These are phyloP conservation scores for Hedya salicella DNA, from an alignment of 2,888 invertebrate species.

Conservation along the genomic window DNA sequence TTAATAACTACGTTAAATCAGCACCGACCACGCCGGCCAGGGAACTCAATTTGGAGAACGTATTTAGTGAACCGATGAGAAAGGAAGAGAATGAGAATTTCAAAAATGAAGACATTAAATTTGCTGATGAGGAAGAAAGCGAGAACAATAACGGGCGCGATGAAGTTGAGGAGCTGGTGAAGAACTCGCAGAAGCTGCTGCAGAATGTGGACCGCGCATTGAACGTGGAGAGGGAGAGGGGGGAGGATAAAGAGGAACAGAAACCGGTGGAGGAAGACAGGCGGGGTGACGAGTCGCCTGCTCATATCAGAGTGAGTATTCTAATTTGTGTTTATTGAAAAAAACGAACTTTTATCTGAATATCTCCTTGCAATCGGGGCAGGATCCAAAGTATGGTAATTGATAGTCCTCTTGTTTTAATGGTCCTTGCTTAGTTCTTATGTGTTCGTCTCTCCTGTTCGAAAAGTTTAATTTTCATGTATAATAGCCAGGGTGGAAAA, in stretches of 20 bases:
- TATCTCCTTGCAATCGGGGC: too few species aligned
- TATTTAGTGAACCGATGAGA: slow-evolving; percentile 67
- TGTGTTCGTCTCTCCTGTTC: too few species aligned
- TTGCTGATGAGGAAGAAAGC: not conserved
- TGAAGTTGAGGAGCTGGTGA: slow-evolving; percentile 64
- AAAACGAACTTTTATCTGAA: too few species aligned
- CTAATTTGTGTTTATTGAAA: not conserved
- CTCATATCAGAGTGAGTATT: slow-evolving; percentile 54
- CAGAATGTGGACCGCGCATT: slow-evolving; percentile 73
- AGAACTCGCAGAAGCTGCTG: slow-evolving; percentile 75
- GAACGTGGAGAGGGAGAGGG: slow-evolving; percentile 48
- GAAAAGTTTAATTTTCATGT: too few species aligned
- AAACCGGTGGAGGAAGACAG: slow-evolving; percentile 21
- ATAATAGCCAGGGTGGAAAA: too few species aligned
- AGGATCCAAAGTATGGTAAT: too few species aligned
- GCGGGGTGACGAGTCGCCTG: slow-evolving; percentile 45
- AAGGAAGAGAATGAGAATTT: slow-evolving; percentile 19
- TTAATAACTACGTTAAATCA: slow-evolving; percentile 73
- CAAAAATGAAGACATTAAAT: not conserved
- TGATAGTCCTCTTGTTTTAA: too few species aligned
- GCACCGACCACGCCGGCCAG: slow-evolving; percentile 68
- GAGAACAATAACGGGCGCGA: slow-evolving; percentile 41
- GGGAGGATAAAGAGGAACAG: not conserved
- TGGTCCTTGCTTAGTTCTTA: too few species aligned
- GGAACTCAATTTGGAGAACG: slow-evolving; percentile 75